Evolutionary conservation across 2,888 invertebrate genomes (phyloP).

Genomic region (Bellardia pandia): DNA sequence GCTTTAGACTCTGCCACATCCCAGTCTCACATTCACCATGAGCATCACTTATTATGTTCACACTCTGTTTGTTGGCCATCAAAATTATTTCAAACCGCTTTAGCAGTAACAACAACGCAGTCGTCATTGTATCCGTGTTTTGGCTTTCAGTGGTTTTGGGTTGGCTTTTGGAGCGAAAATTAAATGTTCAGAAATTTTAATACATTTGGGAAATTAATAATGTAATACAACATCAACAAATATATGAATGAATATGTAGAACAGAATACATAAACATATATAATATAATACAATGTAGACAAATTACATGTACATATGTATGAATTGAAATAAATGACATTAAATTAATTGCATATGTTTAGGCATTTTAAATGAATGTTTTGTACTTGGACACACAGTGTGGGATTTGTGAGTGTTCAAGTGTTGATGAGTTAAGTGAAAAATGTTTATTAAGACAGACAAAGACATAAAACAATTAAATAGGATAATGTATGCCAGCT

Average conservation of each 20-base stretch:
- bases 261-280: background rate
- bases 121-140: constrained; percentile 10
- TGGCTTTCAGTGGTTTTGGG: background rate
- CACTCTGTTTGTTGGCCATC: constrained; percentile 1
- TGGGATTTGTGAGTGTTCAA: background rate
- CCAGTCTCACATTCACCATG: background rate
- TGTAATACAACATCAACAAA: constrained; percentile 52
- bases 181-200: constrained; percentile 55
- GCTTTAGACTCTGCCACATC: background rate
- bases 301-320: constrained; percentile 71
- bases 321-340: constrained; percentile 72
- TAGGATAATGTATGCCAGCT: no score
- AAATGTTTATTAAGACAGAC: no score
- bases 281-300: constrained; percentile 57
- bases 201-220: constrained; percentile 70
- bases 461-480: no score
- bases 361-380: constrained; percentile 49
- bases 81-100: background rate
- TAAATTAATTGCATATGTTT: constrained; percentile 69
- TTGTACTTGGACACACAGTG: background rate
- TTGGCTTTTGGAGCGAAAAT: constrained; percentile 16
- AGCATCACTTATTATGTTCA: background rate
- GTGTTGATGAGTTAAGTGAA: background rate
- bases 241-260: background rate
- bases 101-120: background rate